Conservation (phyloP, 2,888 invertebrate species). For the Drosophila merina region DNA sequence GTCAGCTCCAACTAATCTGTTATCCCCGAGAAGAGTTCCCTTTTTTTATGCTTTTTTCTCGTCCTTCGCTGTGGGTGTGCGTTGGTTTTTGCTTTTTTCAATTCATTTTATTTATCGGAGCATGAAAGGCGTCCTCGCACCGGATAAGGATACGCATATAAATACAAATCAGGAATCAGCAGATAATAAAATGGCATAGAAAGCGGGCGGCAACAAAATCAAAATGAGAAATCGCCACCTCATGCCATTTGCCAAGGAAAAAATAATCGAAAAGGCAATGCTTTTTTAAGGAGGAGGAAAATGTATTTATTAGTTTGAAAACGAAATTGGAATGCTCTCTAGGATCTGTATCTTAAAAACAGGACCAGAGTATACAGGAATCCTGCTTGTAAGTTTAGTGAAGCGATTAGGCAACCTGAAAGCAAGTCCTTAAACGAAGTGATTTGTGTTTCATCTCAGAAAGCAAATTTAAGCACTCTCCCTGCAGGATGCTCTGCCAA, state of each 20-base stretch:
- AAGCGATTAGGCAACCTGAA: not conserved
- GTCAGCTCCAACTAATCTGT: slow-evolving; percentile 73
- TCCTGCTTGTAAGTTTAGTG: too few species aligned
- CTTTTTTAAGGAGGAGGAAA: not conserved
- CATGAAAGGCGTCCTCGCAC: slow-evolving; percentile 67
- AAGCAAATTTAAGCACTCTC: not conserved
- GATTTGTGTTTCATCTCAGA: not conserved
- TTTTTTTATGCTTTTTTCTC: slow-evolving; percentile 3
- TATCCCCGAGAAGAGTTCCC: slow-evolving; percentile 54
- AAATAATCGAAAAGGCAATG: slow-evolving; percentile 9
- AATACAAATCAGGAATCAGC: slow-evolving; percentile 42
- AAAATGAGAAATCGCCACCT: slow-evolving; percentile 50
- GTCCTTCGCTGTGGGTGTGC: slow-evolving; percentile 8
- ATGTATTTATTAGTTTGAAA: slow-evolving; percentile 13
- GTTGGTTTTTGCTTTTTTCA: slow-evolving; percentile 63
- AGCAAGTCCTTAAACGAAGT: not conserved
- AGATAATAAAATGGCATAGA: slow-evolving; percentile 36
- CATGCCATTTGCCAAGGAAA: slow-evolving; percentile 22
- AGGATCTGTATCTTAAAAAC: not conserved
- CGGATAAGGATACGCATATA: slow-evolving; percentile 50
- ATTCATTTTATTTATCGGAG: slow-evolving; percentile 79
- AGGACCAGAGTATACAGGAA: not conserved
- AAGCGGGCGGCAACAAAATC: slow-evolving; percentile 28
- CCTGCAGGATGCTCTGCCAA: slow-evolving; percentile 5
- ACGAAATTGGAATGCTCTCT: slow-evolving; percentile 9